Evolutionary conservation across 2,113 vertebrate genomes (phyloP), one percentile per base, ranked within the genome.

Genomic region (Sardina pilchardus): DNA sequence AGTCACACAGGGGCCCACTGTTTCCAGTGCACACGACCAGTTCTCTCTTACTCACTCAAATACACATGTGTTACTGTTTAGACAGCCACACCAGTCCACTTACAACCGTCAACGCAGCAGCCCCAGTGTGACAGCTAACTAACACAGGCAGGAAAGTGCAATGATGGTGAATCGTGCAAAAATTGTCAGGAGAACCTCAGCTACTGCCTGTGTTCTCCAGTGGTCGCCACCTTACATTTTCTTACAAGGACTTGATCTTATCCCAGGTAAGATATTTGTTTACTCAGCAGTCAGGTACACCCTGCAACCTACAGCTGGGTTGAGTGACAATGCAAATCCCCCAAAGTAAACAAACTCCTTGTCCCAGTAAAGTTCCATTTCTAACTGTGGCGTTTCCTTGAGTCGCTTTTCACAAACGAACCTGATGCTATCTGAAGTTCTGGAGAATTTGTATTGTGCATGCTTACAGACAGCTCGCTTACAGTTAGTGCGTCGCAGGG

Each of bases 1-100:
- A 93, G 67, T 90, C 91, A 93, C 93, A 96, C 94, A 95, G 94
- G 90, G 91, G 89, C 91, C 87, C 91, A 92, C 94, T 95, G 94
- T 95, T 95, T 92, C 89, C 86, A 83, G 50, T 71, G 34, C 93
- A 89, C 90, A 56, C 90, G 86, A 81, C 50, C 53, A 83, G 67
- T 16, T 14, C 67, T 75, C 63, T 82, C 82, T 82, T 50, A 50
- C 56, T 26, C 87, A 90, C 44, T 78, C n/a, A 39, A 39, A 84
- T 21, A 14, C 90, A 93, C 94, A 95, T 90, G 94, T 93, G 93
- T 90, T 91, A 92, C 71, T 85, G 83, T 91, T 95, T 94, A 93
- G 90, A 85, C 86, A 86, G 88, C 89, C 91, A 91, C 88, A 91
- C 91, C 89, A 92, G 90, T 90, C 86, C 30, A 71, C 67, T 36